Evolutionary conservation across 2,113 vertebrate genomes (phyloP), one percentile per base, ranked within the genome.

Genomic region (Climacteris rufus): DNA sequence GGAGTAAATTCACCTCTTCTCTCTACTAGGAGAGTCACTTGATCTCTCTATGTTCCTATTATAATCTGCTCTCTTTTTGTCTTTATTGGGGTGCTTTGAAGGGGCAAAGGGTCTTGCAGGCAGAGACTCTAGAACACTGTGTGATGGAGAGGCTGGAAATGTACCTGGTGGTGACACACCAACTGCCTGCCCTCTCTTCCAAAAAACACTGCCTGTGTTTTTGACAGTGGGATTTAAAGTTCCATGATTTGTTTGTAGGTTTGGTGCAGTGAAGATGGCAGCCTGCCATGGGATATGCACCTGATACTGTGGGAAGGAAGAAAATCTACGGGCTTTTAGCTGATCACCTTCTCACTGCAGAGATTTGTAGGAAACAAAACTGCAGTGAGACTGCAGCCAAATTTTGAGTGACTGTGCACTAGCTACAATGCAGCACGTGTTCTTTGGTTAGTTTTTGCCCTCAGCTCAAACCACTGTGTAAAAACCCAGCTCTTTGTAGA

Each of bases 221-320:
- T 78, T 75, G 22, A 37, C 47, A 40, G 63, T 33, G 37, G 49
- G 20, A 56, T 75, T 91, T 84, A 9, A 69, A 88, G 25, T 74
- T 31, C 20, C 20, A 3, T 1, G 1, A 30, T 56, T 74, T 2
- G 0, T 83, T 60, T 1, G 6, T 87, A 70, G 72, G 52, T 31
- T 64, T 1, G 2, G 27, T 35, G 70, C 56, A 80, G 27, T 64
- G 56, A 78, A 42, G 42, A 45, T 44, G 39, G 22, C 16, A 5
- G 22, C 35, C 22, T 85, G 65, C 57, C 6, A 2, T 35, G 70
- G 15, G 20, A 7, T 60, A 16, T 28, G 22, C 44, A n/a, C 30
- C 53, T 59, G 35, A 27, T 49, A 11, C 54, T 42, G 40, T n/a
- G 31, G 31, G 49, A 16, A 57, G 53, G 11, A 23, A 14, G 65